These are phyloP conservation scores for Sclerodermus sp. DNA, from an alignment of 2,888 invertebrate species.

Conservation along the genomic window DNA sequence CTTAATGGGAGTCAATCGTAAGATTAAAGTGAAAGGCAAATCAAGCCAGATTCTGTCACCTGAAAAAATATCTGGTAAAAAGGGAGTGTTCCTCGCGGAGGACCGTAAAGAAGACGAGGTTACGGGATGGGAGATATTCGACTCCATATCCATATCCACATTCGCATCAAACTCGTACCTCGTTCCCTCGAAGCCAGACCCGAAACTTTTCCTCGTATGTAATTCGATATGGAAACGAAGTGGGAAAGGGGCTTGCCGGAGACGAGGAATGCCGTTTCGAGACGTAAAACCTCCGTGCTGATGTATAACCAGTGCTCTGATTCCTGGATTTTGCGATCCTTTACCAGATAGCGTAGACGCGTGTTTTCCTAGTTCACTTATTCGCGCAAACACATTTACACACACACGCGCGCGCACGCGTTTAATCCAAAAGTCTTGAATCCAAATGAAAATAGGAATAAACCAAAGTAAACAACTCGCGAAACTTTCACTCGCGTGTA, in stretches of 20 bases:
- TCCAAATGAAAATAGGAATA: no score
- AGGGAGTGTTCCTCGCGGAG: conserved; percentile 20
- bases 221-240: conserved; percentile 43
- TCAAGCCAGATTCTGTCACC: conserved; percentile 29
- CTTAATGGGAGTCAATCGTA: conserved; percentile 24
- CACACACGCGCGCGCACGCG: no score
- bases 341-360: not conserved
- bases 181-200: conserved; percentile 29
- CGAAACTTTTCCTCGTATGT: conserved; percentile 43
- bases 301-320: not conserved
- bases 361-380: no score
- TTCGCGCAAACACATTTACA: no score
- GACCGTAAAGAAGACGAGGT: conserved; percentile 23
- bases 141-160: conserved; percentile 37
- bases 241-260: conserved; percentile 23
- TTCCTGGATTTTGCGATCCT: not conserved
- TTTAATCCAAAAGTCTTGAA: no score
- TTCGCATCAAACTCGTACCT: conserved; percentile 41
- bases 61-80: conserved; percentile 21
- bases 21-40: conserved; percentile 37
- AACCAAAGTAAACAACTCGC: no score
- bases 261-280: conserved; percentile 20
- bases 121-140: conserved; percentile 28
- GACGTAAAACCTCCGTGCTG: conserved; percentile 19
- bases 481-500: no score